Evolutionary conservation across 2,797 vertebrate species (phyloP).

Genomic region (Gila robusta): DNA sequence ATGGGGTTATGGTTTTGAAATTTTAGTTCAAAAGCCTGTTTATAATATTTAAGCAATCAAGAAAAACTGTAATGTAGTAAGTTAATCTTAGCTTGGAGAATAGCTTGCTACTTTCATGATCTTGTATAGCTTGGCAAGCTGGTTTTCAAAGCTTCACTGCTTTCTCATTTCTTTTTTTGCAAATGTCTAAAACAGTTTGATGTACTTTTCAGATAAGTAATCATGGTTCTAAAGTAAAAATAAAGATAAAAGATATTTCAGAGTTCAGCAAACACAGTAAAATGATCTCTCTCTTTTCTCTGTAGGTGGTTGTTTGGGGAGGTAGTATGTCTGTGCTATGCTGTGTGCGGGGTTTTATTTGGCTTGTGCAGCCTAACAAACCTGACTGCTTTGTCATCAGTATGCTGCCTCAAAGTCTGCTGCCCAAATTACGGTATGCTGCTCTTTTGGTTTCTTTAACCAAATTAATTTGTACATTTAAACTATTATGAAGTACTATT

Average conservation of each 20-base stretch:
- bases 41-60: too few relatives aligned
- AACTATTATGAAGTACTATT: not conserved
- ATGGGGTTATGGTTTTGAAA: too few relatives aligned
- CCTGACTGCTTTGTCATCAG: constrained; percentile 79
- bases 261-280: constrained; percentile 9
- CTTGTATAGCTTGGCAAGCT: not conserved
- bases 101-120: not conserved
- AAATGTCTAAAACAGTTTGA: not conserved
- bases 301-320: constrained; percentile 83
- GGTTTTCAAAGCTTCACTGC: not conserved
- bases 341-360: constrained; percentile 84
- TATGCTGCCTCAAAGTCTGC: constrained; percentile 91
- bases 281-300: not conserved
- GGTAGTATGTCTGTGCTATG: constrained; percentile 81
- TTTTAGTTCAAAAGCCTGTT: too few relatives aligned
- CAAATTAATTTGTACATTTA: not conserved
- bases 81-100: not conserved
- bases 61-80: not conserved
- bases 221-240: not conserved
- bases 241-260: not conserved
- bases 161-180: not conserved
- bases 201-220: not conserved
- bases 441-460: not conserved
- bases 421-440: constrained; percentile 81
- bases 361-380: constrained; percentile 82